Evolutionary conservation across 2,888 invertebrate genomes (phyloP).

Genomic region (Capitulum mitella): DNA sequence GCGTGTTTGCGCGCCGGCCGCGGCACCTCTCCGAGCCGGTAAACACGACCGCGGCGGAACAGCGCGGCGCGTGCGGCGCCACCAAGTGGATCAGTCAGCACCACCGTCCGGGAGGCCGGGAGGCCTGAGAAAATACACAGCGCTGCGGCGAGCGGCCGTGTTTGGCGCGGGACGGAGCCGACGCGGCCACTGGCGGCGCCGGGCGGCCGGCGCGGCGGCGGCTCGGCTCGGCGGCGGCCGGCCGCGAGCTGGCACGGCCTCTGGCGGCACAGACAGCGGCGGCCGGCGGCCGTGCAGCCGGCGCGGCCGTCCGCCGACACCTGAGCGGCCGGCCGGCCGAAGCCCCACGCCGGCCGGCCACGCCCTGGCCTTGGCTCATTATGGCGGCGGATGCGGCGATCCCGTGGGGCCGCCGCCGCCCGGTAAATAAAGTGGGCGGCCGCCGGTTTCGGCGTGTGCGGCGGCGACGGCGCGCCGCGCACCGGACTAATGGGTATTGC

Average conservation of each 20-base stretch:
- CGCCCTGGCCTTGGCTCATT: slow-evolving; percentile 1
- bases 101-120: not conserved
- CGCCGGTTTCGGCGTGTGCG: not conserved
- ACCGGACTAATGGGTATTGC: not conserved
- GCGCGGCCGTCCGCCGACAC: not conserved
- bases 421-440: not conserved
- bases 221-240: not conserved
- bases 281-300: not conserved
- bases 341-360: not conserved
- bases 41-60: not conserved
- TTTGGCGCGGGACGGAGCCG: not conserved
- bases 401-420: not conserved
- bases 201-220: not conserved
- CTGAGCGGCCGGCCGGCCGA: not conserved
- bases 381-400: not conserved
- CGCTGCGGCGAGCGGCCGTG: slow-evolving; percentile 10
- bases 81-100: not conserved
- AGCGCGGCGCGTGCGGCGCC: not conserved
- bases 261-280: not conserved
- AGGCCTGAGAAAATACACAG: not conserved
- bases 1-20: not conserved
- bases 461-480: not conserved
- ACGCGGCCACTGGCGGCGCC: not conserved
- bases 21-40: not conserved
- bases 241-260: too few relatives aligned